Evolutionary conservation across 2,888 invertebrate genomes (phyloP).

Genomic region (Nezara viridula): DNA sequence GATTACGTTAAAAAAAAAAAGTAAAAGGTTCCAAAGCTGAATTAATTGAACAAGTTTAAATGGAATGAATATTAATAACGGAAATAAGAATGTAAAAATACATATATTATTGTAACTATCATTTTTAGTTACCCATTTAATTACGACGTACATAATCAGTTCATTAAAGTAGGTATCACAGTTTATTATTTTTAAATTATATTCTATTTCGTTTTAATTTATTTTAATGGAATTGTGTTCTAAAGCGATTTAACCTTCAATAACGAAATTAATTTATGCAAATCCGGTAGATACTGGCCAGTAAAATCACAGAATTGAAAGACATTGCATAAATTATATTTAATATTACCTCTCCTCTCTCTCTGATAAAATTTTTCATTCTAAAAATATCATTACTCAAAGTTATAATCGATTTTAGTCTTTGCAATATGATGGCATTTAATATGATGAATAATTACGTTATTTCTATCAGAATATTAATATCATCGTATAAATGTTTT

Average conservation of each 20-base stretch:
- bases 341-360: background rate
- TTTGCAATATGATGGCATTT: no score
- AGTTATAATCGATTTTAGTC: background rate
- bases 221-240: conserved; percentile 3
- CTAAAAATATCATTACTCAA: background rate
- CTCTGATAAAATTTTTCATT: background rate
- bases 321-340: conserved; percentile 31
- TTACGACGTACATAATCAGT: background rate
- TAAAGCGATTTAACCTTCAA: conserved; percentile 31
- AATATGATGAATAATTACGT: no score
- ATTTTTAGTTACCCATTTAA: background rate
- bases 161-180: background rate
- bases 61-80: no score
- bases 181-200: conserved; percentile 24
- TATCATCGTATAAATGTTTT: no score
- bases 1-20: no score
- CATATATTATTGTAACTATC: background rate
- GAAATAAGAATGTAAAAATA: no score
- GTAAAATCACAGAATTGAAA: conserved; percentile 35
- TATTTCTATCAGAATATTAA: no score
- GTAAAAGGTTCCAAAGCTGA: no score
- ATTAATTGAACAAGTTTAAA: no score
- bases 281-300: background rate
- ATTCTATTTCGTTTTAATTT: conserved; percentile 5
- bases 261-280: conserved; percentile 28